Conservation (phyloP, 2,797 vertebrate species). For the Hipposideros larvatus region DNA sequence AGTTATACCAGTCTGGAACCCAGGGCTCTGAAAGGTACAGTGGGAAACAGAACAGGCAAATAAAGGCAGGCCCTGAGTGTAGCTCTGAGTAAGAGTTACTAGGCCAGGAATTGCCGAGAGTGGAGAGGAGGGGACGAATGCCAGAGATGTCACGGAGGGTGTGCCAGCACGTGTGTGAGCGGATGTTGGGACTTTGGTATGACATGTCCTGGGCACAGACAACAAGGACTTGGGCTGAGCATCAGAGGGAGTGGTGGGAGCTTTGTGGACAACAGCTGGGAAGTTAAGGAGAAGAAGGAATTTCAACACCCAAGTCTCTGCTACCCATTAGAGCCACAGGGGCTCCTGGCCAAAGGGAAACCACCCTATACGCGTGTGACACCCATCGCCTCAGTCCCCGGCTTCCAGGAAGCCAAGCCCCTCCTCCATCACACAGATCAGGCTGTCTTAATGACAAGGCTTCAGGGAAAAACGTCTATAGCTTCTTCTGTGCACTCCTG, state of each 20-base stretch:
- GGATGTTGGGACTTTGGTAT: not conserved
- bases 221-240: not conserved
- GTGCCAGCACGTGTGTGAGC: not conserved
- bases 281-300: slow-evolving; percentile 44
- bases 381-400: not conserved
- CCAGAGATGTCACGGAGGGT: not conserved
- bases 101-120: not conserved
- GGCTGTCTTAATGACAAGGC: not conserved
- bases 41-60: not conserved
- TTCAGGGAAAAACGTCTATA: no score
- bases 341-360: slow-evolving; percentile 11
- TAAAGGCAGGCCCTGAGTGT: not conserved
- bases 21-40: not conserved
- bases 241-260: not conserved
- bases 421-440: not conserved
- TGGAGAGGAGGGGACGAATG: not conserved
- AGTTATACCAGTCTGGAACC: not conserved
- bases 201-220: not conserved
- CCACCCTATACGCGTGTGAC: not conserved
- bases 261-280: slow-evolving; percentile 29
- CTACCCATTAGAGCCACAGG: not conserved
- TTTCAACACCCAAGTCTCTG: slow-evolving; percentile 36
- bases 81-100: not conserved
- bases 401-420: not conserved
- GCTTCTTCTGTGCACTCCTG: not conserved